These are phyloP conservation scores for Spinibarbus caldwelli DNA, from an alignment of 2,797 vertebrate genomes.

Conservation along the genomic window DNA sequence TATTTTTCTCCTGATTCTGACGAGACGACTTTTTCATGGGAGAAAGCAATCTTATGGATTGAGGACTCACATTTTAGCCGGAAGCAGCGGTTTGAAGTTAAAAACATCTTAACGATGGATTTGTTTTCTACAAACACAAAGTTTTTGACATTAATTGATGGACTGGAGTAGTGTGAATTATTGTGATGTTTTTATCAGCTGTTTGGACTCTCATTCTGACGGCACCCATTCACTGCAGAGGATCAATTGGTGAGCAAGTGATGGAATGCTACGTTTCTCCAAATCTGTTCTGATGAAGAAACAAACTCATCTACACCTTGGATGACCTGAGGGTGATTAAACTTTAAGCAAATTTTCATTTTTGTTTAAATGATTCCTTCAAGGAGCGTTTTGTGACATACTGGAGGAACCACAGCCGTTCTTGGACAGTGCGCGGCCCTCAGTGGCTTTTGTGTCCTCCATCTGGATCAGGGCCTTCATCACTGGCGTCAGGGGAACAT, in stretches of 20 bases:
- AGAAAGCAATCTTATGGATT: background rate
- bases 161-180: background rate
- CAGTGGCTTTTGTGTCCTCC: constrained; percentile 85
- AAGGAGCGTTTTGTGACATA: constrained; percentile 48
- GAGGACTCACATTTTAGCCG: background rate
- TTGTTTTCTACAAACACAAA: background rate
- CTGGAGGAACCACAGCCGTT: constrained; percentile 67
- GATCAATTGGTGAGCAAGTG: too few species aligned
- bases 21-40: too few species aligned
- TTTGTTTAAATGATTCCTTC: too few species aligned
- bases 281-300: too few species aligned
- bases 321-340: too few species aligned
- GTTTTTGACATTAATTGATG: background rate
- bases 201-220: background rate
- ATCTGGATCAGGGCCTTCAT: constrained; percentile 91
- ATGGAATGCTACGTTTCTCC: too few species aligned
- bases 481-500: constrained; percentile 80
- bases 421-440: constrained; percentile 83
- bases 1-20: background rate
- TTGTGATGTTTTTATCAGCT: background rate
- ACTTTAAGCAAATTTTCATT: too few species aligned
- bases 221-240: background rate
- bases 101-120: background rate
- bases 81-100: too few species aligned
- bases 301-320: too few species aligned